Conservation (phyloP, 2,113 vertebrate species). For the Nematolebias whitei region DNA sequence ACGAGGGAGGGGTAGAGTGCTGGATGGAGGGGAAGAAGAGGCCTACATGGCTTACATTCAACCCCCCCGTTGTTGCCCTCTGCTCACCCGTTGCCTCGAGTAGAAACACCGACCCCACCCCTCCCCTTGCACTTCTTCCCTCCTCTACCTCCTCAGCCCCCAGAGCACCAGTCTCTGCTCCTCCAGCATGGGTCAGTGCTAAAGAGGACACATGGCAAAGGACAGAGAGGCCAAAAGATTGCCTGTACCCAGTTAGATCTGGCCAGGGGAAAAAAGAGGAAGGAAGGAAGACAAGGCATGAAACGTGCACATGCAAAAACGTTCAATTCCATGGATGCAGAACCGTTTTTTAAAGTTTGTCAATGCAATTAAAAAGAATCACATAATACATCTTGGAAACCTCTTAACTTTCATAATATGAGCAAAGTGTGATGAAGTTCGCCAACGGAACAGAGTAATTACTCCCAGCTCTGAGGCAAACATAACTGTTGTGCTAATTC, state of each 20-base stretch:
- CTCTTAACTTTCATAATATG: slow-evolving; percentile 11
- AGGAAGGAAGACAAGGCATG: not conserved
- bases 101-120: slow-evolving; percentile 30
- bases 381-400: not conserved
- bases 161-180: slow-evolving; percentile 58
- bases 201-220: slow-evolving; percentile 75
- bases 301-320: not conserved
- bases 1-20: slow-evolving; percentile 64
- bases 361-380: too few species aligned
- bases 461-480: slow-evolving; percentile 47
- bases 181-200: slow-evolving; percentile 76
- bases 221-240: slow-evolving; percentile 71
- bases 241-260: slow-evolving; percentile 59
- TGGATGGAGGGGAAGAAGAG: slow-evolving; percentile 52
- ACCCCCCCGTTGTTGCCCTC: slow-evolving; percentile 67
- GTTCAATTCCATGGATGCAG: not conserved
- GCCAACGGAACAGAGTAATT: slow-evolving; percentile 44
- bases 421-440: slow-evolving; percentile 25
- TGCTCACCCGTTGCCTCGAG: slow-evolving; percentile 62
- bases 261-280: slow-evolving; percentile 8
- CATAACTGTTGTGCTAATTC: slow-evolving; percentile 53
- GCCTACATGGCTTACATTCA: slow-evolving; percentile 64
- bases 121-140: slow-evolving; percentile 32
- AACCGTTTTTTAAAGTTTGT: not conserved
- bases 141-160: slow-evolving; percentile 47